A percentile compares a stretch with the other conserved stretches of the same genome.
Conservation (phyloP, 2,888 invertebrate genomes). For the Amblyjoppa proteus region DNA sequence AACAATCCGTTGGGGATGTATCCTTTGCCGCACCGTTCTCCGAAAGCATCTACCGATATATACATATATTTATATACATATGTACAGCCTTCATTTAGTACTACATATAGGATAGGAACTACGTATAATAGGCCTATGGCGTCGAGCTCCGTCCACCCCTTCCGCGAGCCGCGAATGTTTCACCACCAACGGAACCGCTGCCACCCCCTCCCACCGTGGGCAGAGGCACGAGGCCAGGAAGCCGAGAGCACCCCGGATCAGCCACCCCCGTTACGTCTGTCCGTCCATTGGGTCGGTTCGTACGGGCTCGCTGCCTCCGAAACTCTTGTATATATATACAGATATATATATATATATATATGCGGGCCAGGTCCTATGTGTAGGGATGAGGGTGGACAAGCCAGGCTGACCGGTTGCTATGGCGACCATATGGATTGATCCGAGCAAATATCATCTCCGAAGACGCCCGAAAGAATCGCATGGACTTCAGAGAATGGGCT, state of each 20-base stretch:
- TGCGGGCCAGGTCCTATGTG: conserved; percentile 31
- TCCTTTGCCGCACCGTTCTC: conserved; percentile 23
- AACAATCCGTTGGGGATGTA: conserved; percentile 42
- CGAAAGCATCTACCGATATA: conserved; percentile 28
- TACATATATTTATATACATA: not conserved
- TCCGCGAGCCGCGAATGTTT: conserved; percentile 68
- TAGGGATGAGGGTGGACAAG: conserved; percentile 80
- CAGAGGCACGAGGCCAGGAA: conserved; percentile 21
- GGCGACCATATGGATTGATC: conserved; percentile 85
- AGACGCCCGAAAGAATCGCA: conserved; percentile 84
- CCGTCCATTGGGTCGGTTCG: conserved; percentile 72
- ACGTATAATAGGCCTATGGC: conserved; percentile 34
- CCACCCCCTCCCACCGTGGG: conserved; percentile 21
- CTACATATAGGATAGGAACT: not conserved
- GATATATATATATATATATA: conserved; percentile 1
- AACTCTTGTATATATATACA: conserved; percentile 68
- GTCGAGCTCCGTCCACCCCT: conserved; percentile 52
- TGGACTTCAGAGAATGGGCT: conserved; percentile 81
- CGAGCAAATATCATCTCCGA: conserved; percentile 85
- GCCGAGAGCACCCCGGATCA: conserved; percentile 12
- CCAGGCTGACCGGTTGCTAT: conserved; percentile 83
- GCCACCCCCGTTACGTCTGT: conserved; percentile 55
- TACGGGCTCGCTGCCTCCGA: conserved; percentile 74
- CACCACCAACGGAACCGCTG: conserved; percentile 51
- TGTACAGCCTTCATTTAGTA: not conserved